Evolutionary conservation across 2,113 vertebrate species (phyloP), one percentile per base, ranked within the genome.

Genomic region (Aythya baeri): DNA sequence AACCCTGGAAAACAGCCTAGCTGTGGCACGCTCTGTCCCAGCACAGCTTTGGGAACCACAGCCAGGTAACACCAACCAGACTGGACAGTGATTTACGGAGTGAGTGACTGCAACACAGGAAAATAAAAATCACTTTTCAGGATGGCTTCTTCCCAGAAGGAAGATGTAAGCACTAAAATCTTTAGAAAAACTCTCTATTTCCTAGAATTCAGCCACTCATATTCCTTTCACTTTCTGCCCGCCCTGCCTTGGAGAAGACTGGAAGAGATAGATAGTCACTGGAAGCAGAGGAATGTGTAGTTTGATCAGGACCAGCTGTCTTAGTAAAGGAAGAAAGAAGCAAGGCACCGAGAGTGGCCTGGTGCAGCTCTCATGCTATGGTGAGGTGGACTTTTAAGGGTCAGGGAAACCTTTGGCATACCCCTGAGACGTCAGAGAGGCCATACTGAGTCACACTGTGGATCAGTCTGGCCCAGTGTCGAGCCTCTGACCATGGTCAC

Each of bases 361-460:
- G 16, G 6, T 87, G 41, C 27, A 41, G 25, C 17, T 41, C 13
- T 62, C 32, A 13, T 27, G 6, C 61, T 74, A 25, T 23, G 26
- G 52, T 32, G 62, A 59, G 57, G 49, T 32, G 49, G 13, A 32
- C 36, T 54, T 11, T 34, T 85, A 46, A 67, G 1, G 7, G 38
- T 27, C 38, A 63, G 57, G 18, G 67, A 62, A 76, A 71, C 9
- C n/a, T 71, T 18, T 59, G 67, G 18, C 81, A 44, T 2, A 0
- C 0, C 0, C 65, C 54, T 79, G 67, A 79, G 62, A 14, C 1
- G 1, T 65, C 71, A 54, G 34, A 62, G 31, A 6, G 41, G 18
- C 63, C 27, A 3, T 26, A 8, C 25, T 55, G 92, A 86, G 72
- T 86, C 41, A 80, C 31, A 31, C 41, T 54, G 1, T 58, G 79